Percentiles rank a stretch among this genome's conserved stretches.
Evolutionary conservation across 1,140 invertebrate species (phyloP).

Genomic region (Lerema accius): DNA sequence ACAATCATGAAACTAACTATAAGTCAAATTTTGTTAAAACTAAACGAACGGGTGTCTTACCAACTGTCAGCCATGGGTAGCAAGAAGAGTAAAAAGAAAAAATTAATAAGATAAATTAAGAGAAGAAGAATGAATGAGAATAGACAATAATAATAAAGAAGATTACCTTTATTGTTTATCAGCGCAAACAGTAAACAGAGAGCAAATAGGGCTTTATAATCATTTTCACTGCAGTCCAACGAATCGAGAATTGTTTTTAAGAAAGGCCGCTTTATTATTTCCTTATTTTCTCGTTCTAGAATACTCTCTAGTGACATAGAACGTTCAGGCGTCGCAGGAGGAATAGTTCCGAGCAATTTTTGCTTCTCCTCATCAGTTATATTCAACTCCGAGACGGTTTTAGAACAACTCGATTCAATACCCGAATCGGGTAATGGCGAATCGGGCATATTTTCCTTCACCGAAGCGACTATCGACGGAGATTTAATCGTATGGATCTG

Average conservation of each 20-base stretch:
- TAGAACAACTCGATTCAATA: conserved; percentile 70
- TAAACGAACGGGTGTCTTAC: conserved; percentile 52
- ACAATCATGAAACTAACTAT: too few relatives aligned
- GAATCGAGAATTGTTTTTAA: conserved; percentile 94
- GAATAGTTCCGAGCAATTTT: conserved; percentile 83
- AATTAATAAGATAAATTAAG: conserved; percentile 35
- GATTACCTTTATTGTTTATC: conserved; percentile 95
- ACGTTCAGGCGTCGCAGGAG: conserved; percentile 58
- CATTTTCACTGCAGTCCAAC: conserved; percentile 94
- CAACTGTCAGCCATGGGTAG: conserved; percentile 67
- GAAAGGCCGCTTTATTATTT: conserved; percentile 89
- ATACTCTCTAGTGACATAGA: conserved; percentile 55
- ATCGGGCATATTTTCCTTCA: conserved; percentile 74
- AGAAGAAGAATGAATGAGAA: conserved; percentile 22
- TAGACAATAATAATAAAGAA: conserved; percentile 33
- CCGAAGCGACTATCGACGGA: conserved; percentile 33
- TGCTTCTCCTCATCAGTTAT: conserved; percentile 97
- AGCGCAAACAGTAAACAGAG: conserved; percentile 97
- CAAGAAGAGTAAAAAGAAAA: conserved; percentile 51
- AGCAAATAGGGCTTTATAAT: conserved; percentile 96
- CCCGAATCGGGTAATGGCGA: conserved; percentile 79
- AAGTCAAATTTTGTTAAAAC: too few relatives aligned
- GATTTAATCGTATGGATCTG: conserved; percentile 61
- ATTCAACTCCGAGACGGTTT: conserved; percentile 65
- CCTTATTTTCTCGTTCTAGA: conserved; percentile 72